Evolutionary conservation across 2,888 invertebrate species (phyloP).

Genomic region (Iselma pallidipennis): DNA sequence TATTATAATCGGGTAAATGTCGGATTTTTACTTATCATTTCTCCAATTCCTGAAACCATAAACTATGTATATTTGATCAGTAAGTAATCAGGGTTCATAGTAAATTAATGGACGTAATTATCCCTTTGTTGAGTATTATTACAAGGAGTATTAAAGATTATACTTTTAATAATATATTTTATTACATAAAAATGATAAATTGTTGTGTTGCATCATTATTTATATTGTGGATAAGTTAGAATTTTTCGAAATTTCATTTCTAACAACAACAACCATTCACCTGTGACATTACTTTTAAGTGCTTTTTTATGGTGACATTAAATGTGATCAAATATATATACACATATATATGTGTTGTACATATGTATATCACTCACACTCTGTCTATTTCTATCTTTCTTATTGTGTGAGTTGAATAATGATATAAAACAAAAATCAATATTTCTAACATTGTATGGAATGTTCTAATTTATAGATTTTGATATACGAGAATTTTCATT

Average conservation of each 20-base stretch:
- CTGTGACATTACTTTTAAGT: background rate
- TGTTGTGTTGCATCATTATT: background rate
- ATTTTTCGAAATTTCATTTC: background rate
- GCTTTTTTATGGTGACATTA: background rate
- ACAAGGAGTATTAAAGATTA: background rate
- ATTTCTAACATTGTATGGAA: background rate
- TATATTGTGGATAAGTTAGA: background rate
- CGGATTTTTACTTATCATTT: background rate
- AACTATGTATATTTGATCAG: background rate
- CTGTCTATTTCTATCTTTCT: background rate
- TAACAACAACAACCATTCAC: background rate
- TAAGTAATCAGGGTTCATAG: background rate
- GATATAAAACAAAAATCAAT: background rate
- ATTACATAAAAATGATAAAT: background rate
- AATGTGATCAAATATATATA: background rate
- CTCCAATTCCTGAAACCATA: background rate
- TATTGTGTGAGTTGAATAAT: background rate
- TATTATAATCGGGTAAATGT: background rate
- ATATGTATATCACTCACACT: no score
- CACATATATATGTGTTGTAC: background rate
- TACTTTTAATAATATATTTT: background rate
- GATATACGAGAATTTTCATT: background rate
- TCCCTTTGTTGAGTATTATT: background rate
- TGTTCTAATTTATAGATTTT: constrained; percentile 1
- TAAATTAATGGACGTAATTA: background rate